phyloP scores from a whole-genome alignment of 2,113 vertebrate genomes.

The Ochotona princeps region DNA sequence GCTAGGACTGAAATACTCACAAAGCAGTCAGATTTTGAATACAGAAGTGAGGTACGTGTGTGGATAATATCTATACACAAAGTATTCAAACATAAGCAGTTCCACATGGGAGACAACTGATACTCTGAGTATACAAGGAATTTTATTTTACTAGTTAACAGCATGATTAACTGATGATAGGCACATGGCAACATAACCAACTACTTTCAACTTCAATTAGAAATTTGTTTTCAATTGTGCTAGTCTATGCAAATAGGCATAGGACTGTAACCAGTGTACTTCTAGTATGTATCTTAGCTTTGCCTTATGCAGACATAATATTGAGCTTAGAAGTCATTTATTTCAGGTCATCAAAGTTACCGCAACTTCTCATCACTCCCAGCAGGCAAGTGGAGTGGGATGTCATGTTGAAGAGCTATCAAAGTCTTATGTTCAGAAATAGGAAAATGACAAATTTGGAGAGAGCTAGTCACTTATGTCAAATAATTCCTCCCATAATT shows the following conservation, averaged over 20 bases:
- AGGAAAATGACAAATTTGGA: not conserved
- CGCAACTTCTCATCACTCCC: not conserved
- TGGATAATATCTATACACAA: not conserved
- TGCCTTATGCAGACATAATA: not conserved
- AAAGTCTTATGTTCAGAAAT: not conserved
- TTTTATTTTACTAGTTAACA: not conserved
- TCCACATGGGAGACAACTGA: not conserved
- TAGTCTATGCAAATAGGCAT: not conserved
- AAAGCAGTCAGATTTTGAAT: not conserved
- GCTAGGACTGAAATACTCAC: not conserved
- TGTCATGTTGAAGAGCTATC: not conserved
- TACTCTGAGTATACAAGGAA: fast-evolving
- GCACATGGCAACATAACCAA: not conserved
- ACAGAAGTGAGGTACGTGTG: not conserved
- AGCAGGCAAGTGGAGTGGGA: not conserved
- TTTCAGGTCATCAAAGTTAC: not conserved
- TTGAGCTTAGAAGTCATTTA: not conserved
- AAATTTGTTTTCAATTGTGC: not conserved
- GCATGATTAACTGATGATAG: not conserved
- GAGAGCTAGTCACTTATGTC: not conserved
- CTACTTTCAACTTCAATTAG: not conserved
- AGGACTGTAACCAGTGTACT: not conserved
- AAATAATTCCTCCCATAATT: not conserved
- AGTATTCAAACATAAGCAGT: not conserved
- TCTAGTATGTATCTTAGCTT: not conserved